Conservation (phyloP, 2,113 vertebrate species). For the Lampris megalopsis region DNA sequence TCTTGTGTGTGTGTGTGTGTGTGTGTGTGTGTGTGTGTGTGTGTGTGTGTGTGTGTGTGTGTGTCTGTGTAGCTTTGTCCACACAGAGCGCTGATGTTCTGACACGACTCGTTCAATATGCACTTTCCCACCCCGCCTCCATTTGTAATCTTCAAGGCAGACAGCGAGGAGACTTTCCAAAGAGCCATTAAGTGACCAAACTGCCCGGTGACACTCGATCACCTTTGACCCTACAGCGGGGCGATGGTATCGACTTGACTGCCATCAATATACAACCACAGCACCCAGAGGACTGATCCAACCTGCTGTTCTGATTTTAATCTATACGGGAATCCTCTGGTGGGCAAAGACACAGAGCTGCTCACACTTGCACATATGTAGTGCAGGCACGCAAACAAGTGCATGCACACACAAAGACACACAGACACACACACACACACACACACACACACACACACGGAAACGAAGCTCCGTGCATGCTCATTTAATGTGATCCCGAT, state of each 20-base stretch:
- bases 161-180: slow-evolving; percentile 34
- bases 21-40: background rate
- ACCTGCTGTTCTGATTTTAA: slow-evolving; percentile 42
- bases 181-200: slow-evolving; percentile 59
- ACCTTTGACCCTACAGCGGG: slow-evolving; percentile 53
- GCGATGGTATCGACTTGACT: slow-evolving; percentile 54
- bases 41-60: background rate
- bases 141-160: slow-evolving; percentile 51
- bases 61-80: too few species aligned
- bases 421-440: background rate
- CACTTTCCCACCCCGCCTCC: slow-evolving; percentile 14
- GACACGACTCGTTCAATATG: slow-evolving; percentile 30
- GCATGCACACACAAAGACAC: background rate
- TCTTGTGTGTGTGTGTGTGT: slow-evolving; percentile 8
- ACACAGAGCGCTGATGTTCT: slow-evolving; percentile 1
- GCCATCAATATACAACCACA: slow-evolving; percentile 54
- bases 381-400: background rate
- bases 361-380: background rate
- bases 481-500: background rate
- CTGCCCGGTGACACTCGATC: slow-evolving; percentile 39
- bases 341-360: slow-evolving; percentile 7
- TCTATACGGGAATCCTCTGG: slow-evolving; percentile 56
- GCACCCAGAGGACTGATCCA: slow-evolving; percentile 55
- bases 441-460: background rate
- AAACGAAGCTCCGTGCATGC: background rate